phyloP scores from a whole-genome alignment of 2,797 vertebrate genomes.

The Loriculus beryllinus region DNA sequence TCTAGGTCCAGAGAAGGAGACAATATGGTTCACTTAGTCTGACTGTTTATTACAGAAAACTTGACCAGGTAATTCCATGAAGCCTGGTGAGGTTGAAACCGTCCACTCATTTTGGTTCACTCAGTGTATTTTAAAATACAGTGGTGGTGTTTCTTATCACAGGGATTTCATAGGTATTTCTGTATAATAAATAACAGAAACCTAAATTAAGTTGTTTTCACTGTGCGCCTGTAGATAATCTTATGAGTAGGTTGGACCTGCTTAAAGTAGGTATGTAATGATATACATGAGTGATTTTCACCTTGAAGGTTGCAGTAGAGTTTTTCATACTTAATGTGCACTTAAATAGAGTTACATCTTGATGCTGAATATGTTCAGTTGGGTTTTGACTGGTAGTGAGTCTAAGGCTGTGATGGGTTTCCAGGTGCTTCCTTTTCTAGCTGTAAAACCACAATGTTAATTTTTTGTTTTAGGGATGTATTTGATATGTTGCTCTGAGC shows the following conservation, averaged over 20 bases:
- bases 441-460: not conserved
- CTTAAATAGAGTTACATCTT: not conserved
- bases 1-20: not conserved
- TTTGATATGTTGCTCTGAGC: slow-evolving; percentile 53
- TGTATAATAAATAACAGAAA: not conserved
- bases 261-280: not conserved
- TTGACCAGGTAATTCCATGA: not conserved
- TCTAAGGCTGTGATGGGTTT: not conserved
- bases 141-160: not conserved
- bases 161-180: not conserved
- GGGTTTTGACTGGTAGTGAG: not conserved
- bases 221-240: not conserved
- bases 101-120: not conserved
- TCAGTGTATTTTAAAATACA: not conserved
- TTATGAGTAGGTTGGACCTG: not conserved
- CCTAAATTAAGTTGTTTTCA: not conserved
- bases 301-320: not conserved
- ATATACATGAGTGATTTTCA: not conserved
- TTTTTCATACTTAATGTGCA: not conserved
- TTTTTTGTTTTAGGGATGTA: not conserved
- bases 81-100: not conserved
- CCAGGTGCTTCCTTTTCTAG: not conserved
- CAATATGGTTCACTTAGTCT: not conserved
- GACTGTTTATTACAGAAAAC: not conserved
- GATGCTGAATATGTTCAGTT: not conserved